These are phyloP conservation scores for Lumbricus terrestris DNA, from an alignment of 2,888 invertebrate species.

Conservation along the genomic window DNA sequence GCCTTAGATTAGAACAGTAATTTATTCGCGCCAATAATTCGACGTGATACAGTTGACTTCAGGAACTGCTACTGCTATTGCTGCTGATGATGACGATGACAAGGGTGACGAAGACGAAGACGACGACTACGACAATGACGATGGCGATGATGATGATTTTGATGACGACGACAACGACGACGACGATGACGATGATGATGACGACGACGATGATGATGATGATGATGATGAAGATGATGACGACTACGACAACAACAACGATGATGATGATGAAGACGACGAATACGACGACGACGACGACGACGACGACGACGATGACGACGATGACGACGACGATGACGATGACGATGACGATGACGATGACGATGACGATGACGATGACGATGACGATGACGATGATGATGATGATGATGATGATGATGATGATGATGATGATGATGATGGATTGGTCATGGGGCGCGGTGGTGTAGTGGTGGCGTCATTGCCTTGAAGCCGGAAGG, in stretches of 20 bases:
- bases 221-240: no score
- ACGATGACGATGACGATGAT: slow-evolving; percentile 20
- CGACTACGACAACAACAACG: background rate
- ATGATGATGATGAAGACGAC: slow-evolving; percentile 22
- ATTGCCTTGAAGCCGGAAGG: no score
- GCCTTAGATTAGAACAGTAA: no score
- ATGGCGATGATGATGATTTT: slow-evolving; percentile 24
- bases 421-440: slow-evolving; percentile 27
- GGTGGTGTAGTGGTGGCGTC: no score
- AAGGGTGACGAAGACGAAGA: no score
- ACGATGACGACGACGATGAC: no score
- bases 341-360: no score
- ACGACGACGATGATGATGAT: slow-evolving; percentile 16
- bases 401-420: slow-evolving; percentile 28
- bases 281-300: slow-evolving; percentile 27
- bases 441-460: slow-evolving; percentile 25
- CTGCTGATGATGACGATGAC: no score
- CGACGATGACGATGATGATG: slow-evolving; percentile 25
- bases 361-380: slow-evolving; percentile 18
- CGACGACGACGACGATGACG: slow-evolving; percentile 22
- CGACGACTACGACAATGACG: background rate
- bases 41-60: no score
- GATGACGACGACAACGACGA: slow-evolving; percentile 24
- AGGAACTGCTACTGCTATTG: no score
- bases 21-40: no score